Evolutionary conservation across 1,140 invertebrate species (phyloP).

Genomic region (Listronotus bonariensis): DNA sequence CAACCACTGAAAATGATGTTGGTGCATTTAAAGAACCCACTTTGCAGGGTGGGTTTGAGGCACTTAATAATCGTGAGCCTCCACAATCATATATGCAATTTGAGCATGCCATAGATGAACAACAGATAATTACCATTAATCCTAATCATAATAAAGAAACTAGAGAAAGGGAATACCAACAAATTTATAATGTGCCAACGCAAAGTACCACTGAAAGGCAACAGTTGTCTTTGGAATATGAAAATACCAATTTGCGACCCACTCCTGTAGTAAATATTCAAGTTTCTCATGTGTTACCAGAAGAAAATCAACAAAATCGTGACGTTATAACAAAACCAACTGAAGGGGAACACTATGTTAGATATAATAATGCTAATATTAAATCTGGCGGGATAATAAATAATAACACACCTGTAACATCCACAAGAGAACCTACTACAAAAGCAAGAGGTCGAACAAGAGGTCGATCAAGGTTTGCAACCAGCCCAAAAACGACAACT

Average conservation of each 20-base stretch:
- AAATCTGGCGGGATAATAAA: slow-evolving; percentile 35
- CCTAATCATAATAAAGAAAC: slow-evolving; percentile 7
- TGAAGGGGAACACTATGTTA: slow-evolving; percentile 21
- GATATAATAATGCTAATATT: slow-evolving; percentile 35
- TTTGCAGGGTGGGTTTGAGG: slow-evolving; percentile 20
- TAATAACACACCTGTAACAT: slow-evolving; percentile 26
- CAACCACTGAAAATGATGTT: slow-evolving; percentile 37
- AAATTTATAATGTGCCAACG: slow-evolving; percentile 19
- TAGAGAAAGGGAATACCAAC: slow-evolving; percentile 27
- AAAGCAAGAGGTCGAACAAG: slow-evolving; percentile 31
- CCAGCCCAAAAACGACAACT: slow-evolving; percentile 45
- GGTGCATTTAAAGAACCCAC: slow-evolving; percentile 26
- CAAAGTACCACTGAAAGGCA: slow-evolving; percentile 10
- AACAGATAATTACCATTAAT: slow-evolving; percentile 30
- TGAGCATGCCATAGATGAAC: slow-evolving; percentile 29
- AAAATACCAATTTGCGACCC: slow-evolving; percentile 16
- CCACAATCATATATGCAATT: slow-evolving; percentile 39
- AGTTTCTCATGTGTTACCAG: slow-evolving; percentile 26
- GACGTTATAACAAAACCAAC: slow-evolving; percentile 20
- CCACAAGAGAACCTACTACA: slow-evolving; percentile 7
- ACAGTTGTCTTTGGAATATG: slow-evolving; percentile 19
- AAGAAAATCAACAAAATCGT: slow-evolving; percentile 13
- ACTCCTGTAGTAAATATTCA: slow-evolving; percentile 29
- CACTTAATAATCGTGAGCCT: slow-evolving; percentile 10
- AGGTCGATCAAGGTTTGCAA: slow-evolving; percentile 48